Evolutionary conservation across 2,888 invertebrate genomes (phyloP), one percentile per base, ranked within the genome.

Genomic region (Stramonita haemastoma): DNA sequence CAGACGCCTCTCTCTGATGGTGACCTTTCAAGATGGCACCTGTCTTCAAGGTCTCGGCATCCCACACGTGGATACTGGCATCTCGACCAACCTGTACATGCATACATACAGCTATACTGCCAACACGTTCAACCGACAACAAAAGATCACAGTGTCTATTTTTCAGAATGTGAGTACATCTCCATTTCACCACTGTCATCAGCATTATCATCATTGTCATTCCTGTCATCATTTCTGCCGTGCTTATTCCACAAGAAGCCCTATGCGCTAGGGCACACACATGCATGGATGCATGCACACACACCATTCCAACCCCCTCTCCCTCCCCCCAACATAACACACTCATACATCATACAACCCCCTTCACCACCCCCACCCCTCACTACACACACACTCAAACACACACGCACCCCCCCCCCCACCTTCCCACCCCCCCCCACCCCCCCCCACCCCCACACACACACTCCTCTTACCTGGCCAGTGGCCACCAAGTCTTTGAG

Each of bases 21-120:
- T 95, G 94, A 29, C 96, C 96, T 91, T 96, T 96, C 70, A 96
- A 92, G 57, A 96, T 95, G 26, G 96, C 95, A 17, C 96, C 91
- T 5, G 96, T 95, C 90, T 95, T 95, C 92, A 96, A 90, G n/a
- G 95, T 95, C 60, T 95, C 94, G n/a, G 95, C 94, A 91, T 96
- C 96, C 96, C 96, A 96, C 17, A 96, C 93, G 92, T 96, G 96
- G 32, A 96, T 95, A 1, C 95, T 93, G 8, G 96, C 95, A 83
- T 96, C 95, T 32, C 95, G 91, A 1, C 96, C 96, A 91, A 96
- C 96, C 96, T 96, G 91, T 8, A 22, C 19, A 83, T 46, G n/a
- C 66, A 66, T 46, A 8, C 8, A 46, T 46, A 46, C 46, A 46
- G 46, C 46, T 46, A 46, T 46, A 46, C 46, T 5, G 46, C 46